Percentiles rank a stretch among this genome's conserved stretches.
Conservation (phyloP, 2,888 invertebrate genomes). For the Hanleya hanleyi region DNA sequence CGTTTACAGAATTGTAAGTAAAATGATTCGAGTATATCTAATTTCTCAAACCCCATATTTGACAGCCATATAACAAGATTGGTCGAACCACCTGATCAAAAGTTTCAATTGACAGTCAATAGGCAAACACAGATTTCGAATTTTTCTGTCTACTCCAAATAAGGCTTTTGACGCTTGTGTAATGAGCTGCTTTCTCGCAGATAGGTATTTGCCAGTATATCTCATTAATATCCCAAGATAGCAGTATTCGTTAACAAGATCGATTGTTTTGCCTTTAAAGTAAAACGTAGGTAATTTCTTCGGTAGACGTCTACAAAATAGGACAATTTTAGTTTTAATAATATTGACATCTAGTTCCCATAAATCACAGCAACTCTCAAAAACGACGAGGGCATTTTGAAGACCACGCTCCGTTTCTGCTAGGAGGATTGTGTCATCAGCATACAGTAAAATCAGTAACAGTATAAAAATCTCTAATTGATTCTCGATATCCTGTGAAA, state of each 20-base stretch:
- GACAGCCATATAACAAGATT: background rate
- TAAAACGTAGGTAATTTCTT: conserved; percentile 8
- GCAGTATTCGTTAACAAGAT: conserved; percentile 17
- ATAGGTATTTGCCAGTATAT: conserved; percentile 21
- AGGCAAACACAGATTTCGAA: background rate
- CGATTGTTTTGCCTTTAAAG: background rate
- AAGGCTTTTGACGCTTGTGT: background rate
- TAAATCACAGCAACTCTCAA: conserved; percentile 9
- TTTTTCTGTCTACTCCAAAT: background rate
- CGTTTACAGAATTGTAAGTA: background rate
- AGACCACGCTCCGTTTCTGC: conserved; percentile 4
- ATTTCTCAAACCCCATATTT: conserved; percentile 3
- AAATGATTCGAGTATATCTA: background rate
- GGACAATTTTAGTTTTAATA: conserved; percentile 17
- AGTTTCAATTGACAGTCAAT: background rate
- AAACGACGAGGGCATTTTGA: conserved; percentile 7
- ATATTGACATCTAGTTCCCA: conserved; percentile 17
- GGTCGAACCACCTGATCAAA: background rate
- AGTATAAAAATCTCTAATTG: background rate
- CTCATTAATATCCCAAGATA: conserved; percentile 21
- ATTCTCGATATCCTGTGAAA: background rate
- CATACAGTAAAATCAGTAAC: conserved; percentile 11
- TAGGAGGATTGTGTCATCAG: conserved; percentile 10
- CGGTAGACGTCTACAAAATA: conserved; percentile 14
- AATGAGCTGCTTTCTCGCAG: background rate